Percentiles rank a stretch among this genome's conserved stretches.
Evolutionary conservation across 2,797 vertebrate genomes (phyloP).

Genomic region (Rhadinocentrus ornatus): DNA sequence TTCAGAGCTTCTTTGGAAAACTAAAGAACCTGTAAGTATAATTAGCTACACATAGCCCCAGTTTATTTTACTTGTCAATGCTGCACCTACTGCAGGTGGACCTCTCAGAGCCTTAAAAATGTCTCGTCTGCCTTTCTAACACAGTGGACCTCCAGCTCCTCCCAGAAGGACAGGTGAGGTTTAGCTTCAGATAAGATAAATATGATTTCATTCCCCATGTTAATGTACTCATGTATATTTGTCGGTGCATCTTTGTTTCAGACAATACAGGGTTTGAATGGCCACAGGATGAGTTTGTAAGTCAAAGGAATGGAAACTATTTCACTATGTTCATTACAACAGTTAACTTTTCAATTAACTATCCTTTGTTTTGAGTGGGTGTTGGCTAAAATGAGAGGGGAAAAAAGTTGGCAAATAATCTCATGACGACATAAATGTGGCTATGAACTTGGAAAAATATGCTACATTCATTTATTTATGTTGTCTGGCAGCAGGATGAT

Average conservation of each 20-base stretch:
- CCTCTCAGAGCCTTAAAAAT: not conserved
- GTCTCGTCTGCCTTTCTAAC: constrained; percentile 38
- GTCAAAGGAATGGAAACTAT: constrained; percentile 42
- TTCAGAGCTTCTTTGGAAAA: constrained; percentile 83
- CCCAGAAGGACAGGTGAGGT: constrained; percentile 78
- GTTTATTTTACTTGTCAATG: not conserved
- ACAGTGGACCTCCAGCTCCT: constrained; percentile 74
- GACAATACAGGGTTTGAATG: constrained; percentile 66
- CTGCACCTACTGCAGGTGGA: not conserved
- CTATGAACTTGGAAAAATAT: not conserved
- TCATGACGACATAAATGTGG: not conserved
- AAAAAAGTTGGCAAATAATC: not conserved
- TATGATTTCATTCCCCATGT: not conserved
- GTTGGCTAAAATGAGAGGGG: not conserved
- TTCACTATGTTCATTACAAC: not conserved
- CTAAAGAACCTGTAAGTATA: constrained; percentile 80
- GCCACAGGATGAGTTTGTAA: constrained; percentile 82
- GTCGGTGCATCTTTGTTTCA: constrained; percentile 42
- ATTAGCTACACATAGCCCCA: not conserved
- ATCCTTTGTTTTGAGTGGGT: not conserved
- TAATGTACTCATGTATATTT: not conserved
- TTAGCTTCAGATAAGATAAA: not conserved
- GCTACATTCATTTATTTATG: not conserved
- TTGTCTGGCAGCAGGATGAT: constrained; percentile 69
- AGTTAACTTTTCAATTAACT: not conserved